A percentile compares a stretch with the other conserved stretches of the same genome.
Conservation (phyloP, 2,113 vertebrate genomes). For the Phaethornis superciliosus region DNA sequence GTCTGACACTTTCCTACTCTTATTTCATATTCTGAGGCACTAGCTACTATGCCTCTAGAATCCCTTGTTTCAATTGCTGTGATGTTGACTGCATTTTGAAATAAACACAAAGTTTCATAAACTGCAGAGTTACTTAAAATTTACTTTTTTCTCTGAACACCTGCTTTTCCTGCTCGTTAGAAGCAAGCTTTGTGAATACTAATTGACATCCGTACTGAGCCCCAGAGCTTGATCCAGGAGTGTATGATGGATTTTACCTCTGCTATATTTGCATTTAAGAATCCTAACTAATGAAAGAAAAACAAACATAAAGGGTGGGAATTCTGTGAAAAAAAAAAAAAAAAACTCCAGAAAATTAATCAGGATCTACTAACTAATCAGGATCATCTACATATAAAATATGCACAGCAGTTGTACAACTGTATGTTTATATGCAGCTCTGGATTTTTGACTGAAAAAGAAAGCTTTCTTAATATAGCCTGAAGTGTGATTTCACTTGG, state of each 20-base stretch:
- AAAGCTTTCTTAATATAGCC: slow-evolving; percentile 40
- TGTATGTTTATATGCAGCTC: slow-evolving; percentile 42
- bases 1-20: neutral
- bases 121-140: neutral
- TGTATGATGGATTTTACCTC: neutral
- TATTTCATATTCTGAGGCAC: neutral
- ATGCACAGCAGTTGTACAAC: slow-evolving; percentile 30
- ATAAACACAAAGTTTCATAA: neutral
- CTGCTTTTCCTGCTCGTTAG: slow-evolving; percentile 26
- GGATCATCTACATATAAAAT: slow-evolving; percentile 28
- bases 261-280: neutral
- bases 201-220: neutral
- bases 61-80: neutral
- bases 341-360: slow-evolving; percentile 22
- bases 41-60: neutral
- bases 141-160: neutral
- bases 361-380: slow-evolving; percentile 12
- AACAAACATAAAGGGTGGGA: neutral
- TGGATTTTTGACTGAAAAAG: slow-evolving; percentile 32
- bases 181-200: neutral
- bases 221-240: neutral
- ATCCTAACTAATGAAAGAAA: neutral
- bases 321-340: neutral
- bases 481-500: slow-evolving; percentile 39
- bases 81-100: neutral